phyloP scores from a whole-genome alignment of 2,113 vertebrate genomes.

The Aythya baeri region DNA sequence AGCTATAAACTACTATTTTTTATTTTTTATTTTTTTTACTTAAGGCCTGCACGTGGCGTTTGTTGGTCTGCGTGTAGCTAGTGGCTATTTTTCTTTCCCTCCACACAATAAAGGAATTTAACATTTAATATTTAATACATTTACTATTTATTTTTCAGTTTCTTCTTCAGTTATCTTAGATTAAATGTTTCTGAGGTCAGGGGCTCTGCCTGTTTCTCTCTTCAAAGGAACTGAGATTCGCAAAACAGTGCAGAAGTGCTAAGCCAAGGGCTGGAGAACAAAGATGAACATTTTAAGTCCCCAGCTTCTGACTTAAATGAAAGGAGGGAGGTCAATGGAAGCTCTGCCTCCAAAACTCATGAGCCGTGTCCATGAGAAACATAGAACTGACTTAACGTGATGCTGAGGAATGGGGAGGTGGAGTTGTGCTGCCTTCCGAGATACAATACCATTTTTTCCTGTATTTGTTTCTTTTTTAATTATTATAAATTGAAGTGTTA shows the following conservation, averaged over 20 bases:
- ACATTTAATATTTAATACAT: background rate
- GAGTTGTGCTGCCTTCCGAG: background rate
- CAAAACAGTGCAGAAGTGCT: background rate
- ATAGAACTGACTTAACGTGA: background rate
- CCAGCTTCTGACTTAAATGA: background rate
- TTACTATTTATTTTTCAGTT: background rate
- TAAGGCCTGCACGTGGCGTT: background rate
- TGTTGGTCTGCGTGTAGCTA: background rate
- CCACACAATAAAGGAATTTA: background rate
- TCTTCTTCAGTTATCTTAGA: background rate
- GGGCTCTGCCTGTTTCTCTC: background rate
- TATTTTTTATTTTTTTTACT: background rate
- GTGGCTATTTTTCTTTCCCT: background rate
- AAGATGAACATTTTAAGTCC: background rate
- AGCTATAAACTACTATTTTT: background rate
- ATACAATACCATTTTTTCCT: background rate
- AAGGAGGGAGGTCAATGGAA: background rate
- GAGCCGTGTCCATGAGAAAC: background rate
- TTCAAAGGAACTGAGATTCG: background rate
- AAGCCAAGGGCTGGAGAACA: background rate
- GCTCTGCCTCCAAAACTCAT: fast-evolving
- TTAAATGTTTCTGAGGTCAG: background rate
- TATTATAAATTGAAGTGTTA: background rate
- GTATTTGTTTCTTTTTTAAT: background rate
- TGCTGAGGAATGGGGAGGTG: background rate